Evolutionary conservation across 2,113 vertebrate species (phyloP).

Genomic region (Pandion haliaetus): DNA sequence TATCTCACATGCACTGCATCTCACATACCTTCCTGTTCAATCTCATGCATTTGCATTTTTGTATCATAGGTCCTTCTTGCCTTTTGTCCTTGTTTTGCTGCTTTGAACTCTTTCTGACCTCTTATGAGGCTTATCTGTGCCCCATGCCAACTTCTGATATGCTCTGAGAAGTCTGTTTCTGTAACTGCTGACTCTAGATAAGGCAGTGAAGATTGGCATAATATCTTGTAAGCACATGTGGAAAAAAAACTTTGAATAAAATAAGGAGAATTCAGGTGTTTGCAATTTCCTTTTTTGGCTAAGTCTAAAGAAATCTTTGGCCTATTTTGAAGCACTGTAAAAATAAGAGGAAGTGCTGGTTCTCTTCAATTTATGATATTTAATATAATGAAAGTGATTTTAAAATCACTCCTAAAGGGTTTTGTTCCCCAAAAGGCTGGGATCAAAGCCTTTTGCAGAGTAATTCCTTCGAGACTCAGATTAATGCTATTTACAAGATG

Average conservation of each 20-base stretch:
- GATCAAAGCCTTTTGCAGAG: not conserved
- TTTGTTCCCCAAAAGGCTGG: not conserved
- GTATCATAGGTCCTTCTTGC: not conserved
- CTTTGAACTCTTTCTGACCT: not conserved
- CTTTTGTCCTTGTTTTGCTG: not conserved
- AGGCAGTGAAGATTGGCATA: not conserved
- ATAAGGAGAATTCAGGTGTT: not conserved
- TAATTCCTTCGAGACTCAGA: not conserved
- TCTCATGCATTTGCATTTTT: not conserved
- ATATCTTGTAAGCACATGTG: not conserved
- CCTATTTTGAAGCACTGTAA: not conserved
- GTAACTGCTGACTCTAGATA: not conserved
- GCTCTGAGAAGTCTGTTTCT: not conserved
- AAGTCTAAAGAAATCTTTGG: not conserved
- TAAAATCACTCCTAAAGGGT: not conserved
- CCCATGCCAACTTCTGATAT: not conserved
- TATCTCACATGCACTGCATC: not conserved
- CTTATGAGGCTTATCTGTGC: not conserved
- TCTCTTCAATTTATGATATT: not conserved
- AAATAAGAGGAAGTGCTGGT: not conserved
- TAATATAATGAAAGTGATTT: not conserved
- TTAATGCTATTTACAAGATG: conserved; percentile 1
- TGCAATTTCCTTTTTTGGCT: not conserved
- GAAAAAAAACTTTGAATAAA: not conserved
- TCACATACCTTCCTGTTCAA: not conserved